phyloP scores from a whole-genome alignment of 2,888 invertebrate species.

The Cryptophagus acutangulus region DNA sequence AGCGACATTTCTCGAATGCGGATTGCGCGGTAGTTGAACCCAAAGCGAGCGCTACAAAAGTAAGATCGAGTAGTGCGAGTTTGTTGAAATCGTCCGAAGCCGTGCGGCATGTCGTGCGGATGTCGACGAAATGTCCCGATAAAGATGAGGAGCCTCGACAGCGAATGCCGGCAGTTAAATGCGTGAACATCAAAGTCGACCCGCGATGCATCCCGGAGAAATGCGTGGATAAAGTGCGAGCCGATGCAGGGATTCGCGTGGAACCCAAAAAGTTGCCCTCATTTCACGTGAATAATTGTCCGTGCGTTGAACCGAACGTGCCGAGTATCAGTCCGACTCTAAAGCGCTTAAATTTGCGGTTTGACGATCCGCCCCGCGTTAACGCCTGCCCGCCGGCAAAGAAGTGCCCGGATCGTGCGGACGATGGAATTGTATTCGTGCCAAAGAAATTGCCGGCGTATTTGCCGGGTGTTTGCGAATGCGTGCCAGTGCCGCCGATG shows the following conservation, averaged over 20 bases:
- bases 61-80: neutral
- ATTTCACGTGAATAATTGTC: neutral
- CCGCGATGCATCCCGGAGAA: no score
- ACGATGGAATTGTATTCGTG: conserved; percentile 13
- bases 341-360: conserved; percentile 19
- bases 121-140: neutral
- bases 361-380: conserved; percentile 24
- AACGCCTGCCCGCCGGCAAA: conserved; percentile 8
- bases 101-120: neutral
- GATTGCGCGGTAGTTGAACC: neutral
- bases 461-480: conserved; percentile 21
- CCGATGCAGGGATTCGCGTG: neutral
- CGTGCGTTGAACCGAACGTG: conserved; percentile 4
- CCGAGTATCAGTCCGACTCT: conserved; percentile 17
- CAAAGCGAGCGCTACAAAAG: neutral
- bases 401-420: conserved; percentile 13
- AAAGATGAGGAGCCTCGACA: neutral
- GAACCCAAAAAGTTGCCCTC: neutral
- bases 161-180: neutral
- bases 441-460: conserved; percentile 14
- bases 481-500: conserved; percentile 23
- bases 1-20: neutral
- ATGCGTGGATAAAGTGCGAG: neutral
- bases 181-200: neutral
- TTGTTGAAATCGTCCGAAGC: neutral